Evolutionary conservation across 2,797 vertebrate genomes (phyloP), one percentile per base, ranked within the genome.

Genomic region (Channallabes apus): DNA sequence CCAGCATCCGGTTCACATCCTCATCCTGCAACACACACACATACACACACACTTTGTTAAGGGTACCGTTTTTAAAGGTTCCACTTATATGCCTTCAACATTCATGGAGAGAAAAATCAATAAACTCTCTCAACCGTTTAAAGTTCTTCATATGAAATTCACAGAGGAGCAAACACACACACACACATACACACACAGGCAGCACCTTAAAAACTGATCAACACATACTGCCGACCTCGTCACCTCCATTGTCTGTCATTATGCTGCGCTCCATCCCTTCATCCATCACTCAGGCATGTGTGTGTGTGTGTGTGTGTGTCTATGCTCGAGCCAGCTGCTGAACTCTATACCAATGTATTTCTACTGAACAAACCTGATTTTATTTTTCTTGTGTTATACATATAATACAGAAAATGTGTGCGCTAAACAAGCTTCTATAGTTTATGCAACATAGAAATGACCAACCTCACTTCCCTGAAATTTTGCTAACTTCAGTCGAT

Each of bases 1-100:
- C 94, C 87, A 99, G 93, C 65, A 94, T 96, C 89, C 95, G 93
- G 93, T 99, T 99, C 86, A 97, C 96, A 90, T 99, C 97, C 88
- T 96, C 96, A 80, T 92, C 92, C 98, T 99, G 93, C 0, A 87
- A n/a, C n/a, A 89, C 27, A 58, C 4, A 91, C 2, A 83, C 59
- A 88, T 32, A 67, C 65, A 69, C 62, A 29, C 64, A 67, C 64
- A 67, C 64, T 67, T 67, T 67, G 35, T 18, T 61, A 4, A 35
- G 18, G 56, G 56, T 76, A 32, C 27, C 3, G 54, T 32, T 77
- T 15, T 79, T 41, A 79, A 64, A n/a, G 61, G 62, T 76, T 76
- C 73, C 73, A 76, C 18, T 77, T 77, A 22, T 12, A 64, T 80
- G 64, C 77, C 32, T 80, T 80, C 17, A 65, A 51, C n/a, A 29